Conservation (phyloP, 2,888 invertebrate genomes). For the Lepetodrilus schrolli region DNA sequence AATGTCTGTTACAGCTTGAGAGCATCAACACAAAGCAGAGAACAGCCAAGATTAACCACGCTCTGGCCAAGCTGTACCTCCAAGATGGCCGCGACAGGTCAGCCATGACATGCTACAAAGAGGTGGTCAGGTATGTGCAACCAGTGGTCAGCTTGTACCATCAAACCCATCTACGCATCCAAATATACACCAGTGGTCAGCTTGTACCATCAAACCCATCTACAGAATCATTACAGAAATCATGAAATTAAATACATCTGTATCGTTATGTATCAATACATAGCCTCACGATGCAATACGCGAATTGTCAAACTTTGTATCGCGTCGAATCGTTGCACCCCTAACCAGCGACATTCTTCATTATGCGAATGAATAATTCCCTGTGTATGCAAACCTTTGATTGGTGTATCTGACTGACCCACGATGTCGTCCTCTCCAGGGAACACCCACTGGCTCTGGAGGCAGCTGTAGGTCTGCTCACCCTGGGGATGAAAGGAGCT, state of each 20-base stretch:
- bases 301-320: no score
- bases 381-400: no score
- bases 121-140: slow-evolving; percentile 82
- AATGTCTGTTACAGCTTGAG: slow-evolving; percentile 73
- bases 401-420: no score
- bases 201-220: not conserved
- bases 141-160: no score
- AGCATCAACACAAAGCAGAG: slow-evolving; percentile 81
- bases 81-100: slow-evolving; percentile 82
- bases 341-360: no score
- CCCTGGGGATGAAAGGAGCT: slow-evolving; percentile 83
- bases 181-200: not conserved
- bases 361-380: no score
- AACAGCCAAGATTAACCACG: slow-evolving; percentile 85
- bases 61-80: slow-evolving; percentile 84
- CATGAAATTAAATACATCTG: no score
- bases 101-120: slow-evolving; percentile 85
- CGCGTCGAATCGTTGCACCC: no score
- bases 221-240: no score
- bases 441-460: slow-evolving; percentile 85
- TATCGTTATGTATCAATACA: no score
- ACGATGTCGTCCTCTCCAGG: no score
- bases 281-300: no score
- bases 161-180: not conserved
- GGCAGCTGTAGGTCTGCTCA: slow-evolving; percentile 83